These are phyloP conservation scores for Bos indicus DNA, from an alignment of 2,113 vertebrate species.

Conservation along the genomic window DNA sequence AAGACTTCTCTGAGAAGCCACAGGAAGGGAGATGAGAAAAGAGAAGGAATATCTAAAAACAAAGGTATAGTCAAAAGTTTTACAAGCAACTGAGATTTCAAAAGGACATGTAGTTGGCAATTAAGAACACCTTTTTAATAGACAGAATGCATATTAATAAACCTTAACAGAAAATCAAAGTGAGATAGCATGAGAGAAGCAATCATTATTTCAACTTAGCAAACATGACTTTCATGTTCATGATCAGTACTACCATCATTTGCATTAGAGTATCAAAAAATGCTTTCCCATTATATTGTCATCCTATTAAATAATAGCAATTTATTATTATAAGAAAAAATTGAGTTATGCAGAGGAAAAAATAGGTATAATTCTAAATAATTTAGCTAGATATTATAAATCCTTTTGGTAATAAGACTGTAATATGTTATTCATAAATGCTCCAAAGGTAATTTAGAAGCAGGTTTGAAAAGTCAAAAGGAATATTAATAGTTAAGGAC, in stretches of 20 bases:
- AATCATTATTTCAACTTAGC: neutral
- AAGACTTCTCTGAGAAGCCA: neutral
- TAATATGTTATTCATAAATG: neutral
- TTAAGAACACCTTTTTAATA: neutral
- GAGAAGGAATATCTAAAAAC: neutral
- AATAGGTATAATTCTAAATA: neutral
- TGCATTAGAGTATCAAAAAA: neutral
- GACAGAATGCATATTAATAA: neutral
- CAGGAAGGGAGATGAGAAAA: neutral
- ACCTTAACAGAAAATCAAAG: neutral
- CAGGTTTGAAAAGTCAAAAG: neutral
- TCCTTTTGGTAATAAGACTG: neutral
- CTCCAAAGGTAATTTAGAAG: neutral
- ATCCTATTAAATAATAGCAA: neutral
- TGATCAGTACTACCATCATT: neutral
- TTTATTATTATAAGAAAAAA: neutral
- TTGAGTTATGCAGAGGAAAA: neutral
- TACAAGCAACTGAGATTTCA: neutral
- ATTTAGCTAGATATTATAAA: slow-evolving; percentile 10
- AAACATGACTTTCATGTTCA: neutral
- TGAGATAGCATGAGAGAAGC: neutral
- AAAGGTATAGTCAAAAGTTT: neutral
- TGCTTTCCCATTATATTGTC: neutral
- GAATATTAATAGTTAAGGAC: neutral
- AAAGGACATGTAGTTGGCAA: neutral